These are phyloP conservation scores for Porites lobata DNA, from an alignment of 92 coral and sea anemone genomes.

Conservation along the genomic window DNA sequence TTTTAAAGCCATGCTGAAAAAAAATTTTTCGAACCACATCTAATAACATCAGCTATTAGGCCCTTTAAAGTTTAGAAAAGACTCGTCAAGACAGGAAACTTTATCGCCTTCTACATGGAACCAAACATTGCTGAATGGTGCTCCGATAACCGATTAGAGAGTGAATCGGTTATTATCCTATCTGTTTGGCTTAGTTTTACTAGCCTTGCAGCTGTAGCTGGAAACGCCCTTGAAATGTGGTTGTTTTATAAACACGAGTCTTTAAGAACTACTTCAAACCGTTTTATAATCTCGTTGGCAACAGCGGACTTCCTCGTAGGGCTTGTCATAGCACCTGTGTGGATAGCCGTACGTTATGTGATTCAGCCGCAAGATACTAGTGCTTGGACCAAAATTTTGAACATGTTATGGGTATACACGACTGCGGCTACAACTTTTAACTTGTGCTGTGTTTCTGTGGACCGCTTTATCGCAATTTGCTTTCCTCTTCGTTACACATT, in stretches of 20 bases:
- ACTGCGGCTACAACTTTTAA: conserved; percentile 34
- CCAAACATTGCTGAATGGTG: not conserved
- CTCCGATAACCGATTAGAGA: not conserved
- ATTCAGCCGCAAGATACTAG: not conserved
- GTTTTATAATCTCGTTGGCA: conserved; percentile 33
- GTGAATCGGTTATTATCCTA: not conserved
- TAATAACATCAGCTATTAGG: not conserved
- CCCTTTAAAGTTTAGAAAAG: not conserved
- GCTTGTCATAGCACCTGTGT: conserved; percentile 25
- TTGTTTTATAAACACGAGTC: conserved; percentile 23
- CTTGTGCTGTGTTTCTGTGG: conserved; percentile 32
- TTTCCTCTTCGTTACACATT: conserved; percentile 23
- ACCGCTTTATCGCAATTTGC: conserved; percentile 16
- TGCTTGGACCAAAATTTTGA: not conserved
- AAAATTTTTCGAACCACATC: too few relatives aligned
- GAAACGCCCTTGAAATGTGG: conserved; percentile 29
- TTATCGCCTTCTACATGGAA: not conserved
- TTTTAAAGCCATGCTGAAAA: too few relatives aligned
- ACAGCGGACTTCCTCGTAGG: conserved; percentile 46
- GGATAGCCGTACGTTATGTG: not conserved
- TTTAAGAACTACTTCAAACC: conserved; percentile 43
- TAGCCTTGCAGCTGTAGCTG: conserved; percentile 14
- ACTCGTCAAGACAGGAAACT: not conserved
- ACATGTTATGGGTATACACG: conserved; percentile 23
- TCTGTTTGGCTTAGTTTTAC: conserved; percentile 1